Conservation (phyloP, 2,797 vertebrate genomes). For the Sebastes itinus region DNA sequence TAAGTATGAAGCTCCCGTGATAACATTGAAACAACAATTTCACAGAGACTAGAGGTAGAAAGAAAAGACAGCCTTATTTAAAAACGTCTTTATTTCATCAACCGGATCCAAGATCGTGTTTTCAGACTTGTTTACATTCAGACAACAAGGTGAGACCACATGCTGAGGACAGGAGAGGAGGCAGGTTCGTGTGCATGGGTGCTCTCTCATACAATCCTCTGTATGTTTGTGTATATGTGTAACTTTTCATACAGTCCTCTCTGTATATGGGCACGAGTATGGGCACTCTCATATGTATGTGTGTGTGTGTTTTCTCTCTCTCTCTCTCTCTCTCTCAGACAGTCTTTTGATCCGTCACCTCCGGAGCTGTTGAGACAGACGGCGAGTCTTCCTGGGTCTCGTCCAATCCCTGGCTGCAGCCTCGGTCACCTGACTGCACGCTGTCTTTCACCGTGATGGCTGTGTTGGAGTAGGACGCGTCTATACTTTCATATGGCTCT, state of each 20-base stretch:
- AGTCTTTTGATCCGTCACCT: slow-evolving; percentile 73
- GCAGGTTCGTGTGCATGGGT: slow-evolving; percentile 65
- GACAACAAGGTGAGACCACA: slow-evolving; percentile 73
- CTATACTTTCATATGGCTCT: slow-evolving; percentile 86
- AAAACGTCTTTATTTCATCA: slow-evolving; percentile 77
- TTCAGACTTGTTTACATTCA: slow-evolving; percentile 76
- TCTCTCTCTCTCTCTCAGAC: slow-evolving; percentile 55
- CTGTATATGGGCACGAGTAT: slow-evolving; percentile 41
- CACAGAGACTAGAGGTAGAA: not conserved
- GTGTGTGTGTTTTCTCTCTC: slow-evolving; percentile 6
- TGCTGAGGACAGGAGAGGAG: slow-evolving; percentile 72
- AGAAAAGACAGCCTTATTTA: slow-evolving; percentile 43
- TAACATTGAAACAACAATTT: not conserved
- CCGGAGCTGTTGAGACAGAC: slow-evolving; percentile 64
- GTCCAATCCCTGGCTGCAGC: slow-evolving; percentile 70
- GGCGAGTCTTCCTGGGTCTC: slow-evolving; percentile 77
- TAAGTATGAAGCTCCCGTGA: not conserved
- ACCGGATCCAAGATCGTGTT: slow-evolving; percentile 51
- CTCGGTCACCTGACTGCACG: slow-evolving; percentile 62
- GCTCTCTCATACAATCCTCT: slow-evolving; percentile 50
- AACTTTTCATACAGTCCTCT: slow-evolving; percentile 57
- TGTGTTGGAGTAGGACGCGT: slow-evolving; percentile 68
- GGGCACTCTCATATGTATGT: slow-evolving; percentile 24
- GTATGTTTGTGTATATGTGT: slow-evolving; percentile 27
- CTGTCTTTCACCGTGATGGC: slow-evolving; percentile 66